These are phyloP conservation scores for Spicauda simplicius DNA, from an alignment of 2,888 invertebrate genomes.

Conservation along the genomic window DNA sequence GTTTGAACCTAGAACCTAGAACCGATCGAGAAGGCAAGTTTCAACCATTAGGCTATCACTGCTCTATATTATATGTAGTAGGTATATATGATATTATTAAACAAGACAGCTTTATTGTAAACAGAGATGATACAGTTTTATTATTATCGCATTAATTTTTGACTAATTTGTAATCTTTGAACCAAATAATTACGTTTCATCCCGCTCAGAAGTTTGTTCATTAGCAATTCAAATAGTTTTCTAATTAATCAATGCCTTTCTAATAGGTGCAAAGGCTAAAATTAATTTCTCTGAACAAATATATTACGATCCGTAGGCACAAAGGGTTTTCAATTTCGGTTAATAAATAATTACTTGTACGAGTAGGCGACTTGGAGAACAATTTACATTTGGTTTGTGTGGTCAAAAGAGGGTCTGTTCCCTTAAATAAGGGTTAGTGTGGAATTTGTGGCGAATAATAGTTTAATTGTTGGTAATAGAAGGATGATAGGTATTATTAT, in stretches of 20 bases:
- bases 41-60: no score
- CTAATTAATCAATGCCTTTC: constrained; percentile 34
- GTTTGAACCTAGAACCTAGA: no score
- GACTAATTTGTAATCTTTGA: constrained; percentile 2
- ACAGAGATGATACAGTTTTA: not conserved
- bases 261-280: constrained; percentile 17
- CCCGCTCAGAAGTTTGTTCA: constrained; percentile 20
- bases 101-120: no score
- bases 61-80: no score
- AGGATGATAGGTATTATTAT: no score
- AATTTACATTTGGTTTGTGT: constrained; percentile 11
- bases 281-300: constrained; percentile 28
- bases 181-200: constrained; percentile 25
- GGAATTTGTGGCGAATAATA: no score
- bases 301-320: constrained; percentile 11
- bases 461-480: no score
- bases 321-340: constrained; percentile 17
- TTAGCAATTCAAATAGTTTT: constrained; percentile 35
- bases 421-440: no score
- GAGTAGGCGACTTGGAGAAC: not conserved
- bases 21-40: no score
- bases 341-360: constrained; percentile 18
- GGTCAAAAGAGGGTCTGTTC: not conserved
- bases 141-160: constrained; percentile 10
- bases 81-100: no score